Base-by-base conservation (phyloP, 2,113 vertebrate genomes). In the Ceratotherium simum region DNA sequence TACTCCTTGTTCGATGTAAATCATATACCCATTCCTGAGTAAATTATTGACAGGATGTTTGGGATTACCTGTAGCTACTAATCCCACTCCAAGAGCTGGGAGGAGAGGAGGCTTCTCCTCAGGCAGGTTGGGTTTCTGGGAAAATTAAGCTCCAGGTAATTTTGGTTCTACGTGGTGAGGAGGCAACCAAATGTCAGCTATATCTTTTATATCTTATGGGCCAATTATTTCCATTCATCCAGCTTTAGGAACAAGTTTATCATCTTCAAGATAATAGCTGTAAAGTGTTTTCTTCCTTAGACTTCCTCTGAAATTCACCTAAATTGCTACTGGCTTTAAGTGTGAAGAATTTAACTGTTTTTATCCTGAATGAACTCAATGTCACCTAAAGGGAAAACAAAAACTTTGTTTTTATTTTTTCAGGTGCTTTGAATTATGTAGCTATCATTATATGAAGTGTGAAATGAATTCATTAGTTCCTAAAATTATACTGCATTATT, bases 381-480 rank as follows among this genome's bases (percentile, higher is more conserved):
- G 20, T 69, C 48, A 78, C 39, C 58, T 46, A 92, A n/a, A 56
- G 17, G 31, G 33, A 3, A 56, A 92, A 86, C 5, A 42, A 42
- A 95, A 29, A 23, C 27, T 75, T 86, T 27, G 42, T 27, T 70
- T 90, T 90, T 65, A 73, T 58, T 39, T 95, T 91, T 51, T 94
- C 39, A 90, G 85, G 21, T 64, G 10, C 42, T 92, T 94, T 80
- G 29, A 90, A 72, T 90, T 86, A 64, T 70, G 10, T 62, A 83
- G 5, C 39, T 73, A 72, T 17, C 75, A 6, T 16, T 72, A 48
- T 78, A 39, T 93, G 7, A 82, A 82, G 1, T 88, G 0, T 79
- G 70, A 90, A 75, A 79, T 75, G 13, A 92, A 93, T 92, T 82
- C 42, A 90, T 80, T 88, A 9, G 16, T 67, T 81, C 17, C 56